phyloP scores from a whole-genome alignment of 1,140 invertebrate genomes.

The Caenorhabditis remanei region DNA sequence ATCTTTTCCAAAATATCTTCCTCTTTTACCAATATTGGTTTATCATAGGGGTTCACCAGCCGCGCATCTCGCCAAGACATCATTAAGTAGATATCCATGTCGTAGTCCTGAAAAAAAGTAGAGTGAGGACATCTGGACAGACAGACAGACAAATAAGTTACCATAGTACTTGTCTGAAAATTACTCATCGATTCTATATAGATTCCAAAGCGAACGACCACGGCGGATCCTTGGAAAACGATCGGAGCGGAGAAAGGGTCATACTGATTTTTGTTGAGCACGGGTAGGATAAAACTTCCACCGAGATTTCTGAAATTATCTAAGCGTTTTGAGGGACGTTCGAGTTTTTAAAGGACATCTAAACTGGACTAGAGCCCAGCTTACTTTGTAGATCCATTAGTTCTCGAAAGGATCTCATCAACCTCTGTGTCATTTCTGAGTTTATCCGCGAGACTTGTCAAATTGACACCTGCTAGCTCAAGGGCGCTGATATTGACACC shows the following conservation, averaged over 20 bases:
- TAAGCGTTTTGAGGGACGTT: too few relatives aligned
- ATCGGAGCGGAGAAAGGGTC: slow-evolving; percentile 77
- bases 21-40: slow-evolving; percentile 77
- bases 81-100: slow-evolving; percentile 77
- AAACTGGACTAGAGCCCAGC: too few relatives aligned
- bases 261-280: slow-evolving; percentile 77
- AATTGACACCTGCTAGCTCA: slow-evolving; percentile 75
- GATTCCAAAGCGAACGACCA: slow-evolving; percentile 76
- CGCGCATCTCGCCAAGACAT: slow-evolving; percentile 77
- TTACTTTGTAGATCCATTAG: slow-evolving; percentile 70
- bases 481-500: slow-evolving; percentile 77
- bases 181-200: slow-evolving; percentile 78
- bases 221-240: slow-evolving; percentile 76
- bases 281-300: slow-evolving; percentile 74
- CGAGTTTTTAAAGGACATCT: not conserved
- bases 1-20: slow-evolving; percentile 68
- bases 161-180: slow-evolving; percentile 78
- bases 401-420: slow-evolving; percentile 74
- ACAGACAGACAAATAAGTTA: slow-evolving; percentile 55
- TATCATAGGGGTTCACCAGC: slow-evolving; percentile 75
- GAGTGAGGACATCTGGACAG: not conserved
- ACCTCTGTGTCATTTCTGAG: slow-evolving; percentile 77
- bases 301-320: slow-evolving; percentile 75
- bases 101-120: slow-evolving; percentile 72
- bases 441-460: slow-evolving; percentile 76